These are phyloP conservation scores for Pseudomugil gertrudae DNA, from an alignment of 2,797 vertebrate species.

Conservation along the genomic window DNA sequence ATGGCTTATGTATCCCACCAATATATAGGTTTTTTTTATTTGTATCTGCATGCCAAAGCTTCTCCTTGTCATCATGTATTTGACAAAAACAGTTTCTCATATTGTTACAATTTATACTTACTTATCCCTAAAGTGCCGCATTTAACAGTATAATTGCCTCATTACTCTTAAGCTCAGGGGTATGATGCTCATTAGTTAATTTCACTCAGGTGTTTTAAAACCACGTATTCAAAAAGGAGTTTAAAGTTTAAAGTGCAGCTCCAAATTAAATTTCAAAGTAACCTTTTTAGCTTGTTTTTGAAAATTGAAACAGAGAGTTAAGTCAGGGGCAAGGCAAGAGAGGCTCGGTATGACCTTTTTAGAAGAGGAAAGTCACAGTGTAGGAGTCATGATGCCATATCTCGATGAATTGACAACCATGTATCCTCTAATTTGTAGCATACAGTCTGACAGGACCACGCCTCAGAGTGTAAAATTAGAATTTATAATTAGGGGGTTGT, in stretches of 20 bases:
- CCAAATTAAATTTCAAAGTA: constrained; percentile 34
- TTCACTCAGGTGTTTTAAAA: constrained; percentile 45
- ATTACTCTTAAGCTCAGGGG: constrained; percentile 26
- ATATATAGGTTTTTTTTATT: neutral
- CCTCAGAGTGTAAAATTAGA: constrained; percentile 72
- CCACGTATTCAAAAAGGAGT: constrained; percentile 16
- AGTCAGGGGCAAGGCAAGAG: constrained; percentile 7
- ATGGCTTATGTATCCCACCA: neutral
- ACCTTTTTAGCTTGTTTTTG: constrained; percentile 46
- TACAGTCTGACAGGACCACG: constrained; percentile 49
- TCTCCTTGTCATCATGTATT: neutral
- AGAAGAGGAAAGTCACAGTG: neutral
- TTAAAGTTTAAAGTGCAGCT: constrained; percentile 1
- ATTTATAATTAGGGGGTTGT: constrained; percentile 67
- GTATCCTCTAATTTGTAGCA: constrained; percentile 71
- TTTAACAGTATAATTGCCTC: constrained; percentile 28
- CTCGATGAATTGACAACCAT: constrained; percentile 49
- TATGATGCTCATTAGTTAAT: constrained; percentile 46
- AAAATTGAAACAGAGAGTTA: constrained; percentile 23
- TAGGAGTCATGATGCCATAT: constrained; percentile 21
- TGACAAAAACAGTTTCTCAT: constrained; percentile 6
- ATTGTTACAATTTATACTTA: constrained; percentile 3
- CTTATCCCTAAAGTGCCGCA: constrained; percentile 13
- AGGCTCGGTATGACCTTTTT: constrained; percentile 4
- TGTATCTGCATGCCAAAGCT: neutral